Evolutionary conservation across 2,888 invertebrate species (phyloP).

Genomic region (Epinotia nisella): DNA sequence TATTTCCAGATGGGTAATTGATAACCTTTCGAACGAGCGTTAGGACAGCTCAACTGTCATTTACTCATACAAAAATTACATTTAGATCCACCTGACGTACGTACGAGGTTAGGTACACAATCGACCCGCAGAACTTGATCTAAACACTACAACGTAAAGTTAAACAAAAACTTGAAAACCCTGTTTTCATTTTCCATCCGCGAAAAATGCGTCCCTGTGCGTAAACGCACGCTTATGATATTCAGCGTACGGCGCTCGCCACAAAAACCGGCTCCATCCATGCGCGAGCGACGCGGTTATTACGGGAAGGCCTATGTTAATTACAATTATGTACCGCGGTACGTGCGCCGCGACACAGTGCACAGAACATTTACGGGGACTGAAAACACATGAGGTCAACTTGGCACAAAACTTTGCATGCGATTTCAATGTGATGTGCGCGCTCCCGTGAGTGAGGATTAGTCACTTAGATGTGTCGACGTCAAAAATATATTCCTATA

Average conservation of each 20-base stretch:
- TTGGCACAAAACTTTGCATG: not conserved
- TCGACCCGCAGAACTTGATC: too few relatives aligned
- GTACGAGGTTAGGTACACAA: too few relatives aligned
- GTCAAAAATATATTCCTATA: too few relatives aligned
- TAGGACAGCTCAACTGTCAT: too few relatives aligned
- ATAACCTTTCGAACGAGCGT: too few relatives aligned
- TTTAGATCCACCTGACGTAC: too few relatives aligned
- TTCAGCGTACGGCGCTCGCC: constrained; percentile 73
- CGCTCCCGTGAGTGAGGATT: too few relatives aligned
- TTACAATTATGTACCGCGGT: constrained; percentile 61
- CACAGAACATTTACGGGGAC: constrained; percentile 13
- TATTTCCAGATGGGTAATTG: too few relatives aligned
- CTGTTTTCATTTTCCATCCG: constrained; percentile 2
- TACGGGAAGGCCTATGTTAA: constrained; percentile 82
- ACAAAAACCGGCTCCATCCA: constrained; percentile 75
- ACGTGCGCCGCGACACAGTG: constrained; percentile 6
- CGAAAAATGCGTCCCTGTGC: constrained; percentile 73
- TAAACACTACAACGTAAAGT: too few relatives aligned
- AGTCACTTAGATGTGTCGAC: too few relatives aligned
- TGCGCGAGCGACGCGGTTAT: constrained; percentile 74
- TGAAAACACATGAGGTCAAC: not conserved
- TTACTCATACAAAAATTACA: too few relatives aligned
- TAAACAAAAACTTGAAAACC: not conserved
- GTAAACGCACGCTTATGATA: constrained; percentile 70
- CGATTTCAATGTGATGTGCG: too few relatives aligned